Evolutionary conservation across 2,797 vertebrate species (phyloP).

Genomic region (Gymnodraco acuticeps): DNA sequence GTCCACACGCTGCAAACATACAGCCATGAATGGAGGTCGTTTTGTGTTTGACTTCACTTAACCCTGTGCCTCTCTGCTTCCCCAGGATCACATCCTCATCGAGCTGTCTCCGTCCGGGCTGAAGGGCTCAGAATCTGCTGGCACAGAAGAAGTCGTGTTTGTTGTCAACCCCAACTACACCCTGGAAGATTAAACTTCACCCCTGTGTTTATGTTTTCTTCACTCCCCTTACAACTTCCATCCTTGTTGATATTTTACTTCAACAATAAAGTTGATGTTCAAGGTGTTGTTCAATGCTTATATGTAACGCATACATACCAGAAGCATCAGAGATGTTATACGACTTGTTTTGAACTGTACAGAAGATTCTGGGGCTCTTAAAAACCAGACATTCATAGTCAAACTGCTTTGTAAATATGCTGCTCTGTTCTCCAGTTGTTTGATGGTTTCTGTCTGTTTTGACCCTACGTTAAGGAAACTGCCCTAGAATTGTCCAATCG

Average conservation of each 20-base stretch:
- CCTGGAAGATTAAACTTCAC: constrained; percentile 89
- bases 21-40: not conserved
- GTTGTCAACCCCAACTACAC: constrained; percentile 98
- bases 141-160: constrained; percentile 88
- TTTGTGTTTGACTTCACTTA: not conserved
- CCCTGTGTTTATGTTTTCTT: too few species aligned
- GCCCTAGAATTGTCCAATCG: constrained; percentile 3
- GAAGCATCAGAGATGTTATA: constrained; percentile 34
- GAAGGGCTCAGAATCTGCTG: constrained; percentile 87
- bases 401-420: constrained; percentile 79
- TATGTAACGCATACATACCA: constrained; percentile 39
- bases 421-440: constrained; percentile 37
- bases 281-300: constrained; percentile 24
- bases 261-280: constrained; percentile 4
- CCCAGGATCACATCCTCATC: constrained; percentile 96
- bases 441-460: constrained; percentile 19
- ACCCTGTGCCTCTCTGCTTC: not conserved
- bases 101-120: constrained; percentile 92
- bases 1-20: constrained; percentile 57
- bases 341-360: constrained; percentile 49
- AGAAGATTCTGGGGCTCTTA: constrained; percentile 36
- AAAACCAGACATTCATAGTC: constrained; percentile 8
- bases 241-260: not conserved
- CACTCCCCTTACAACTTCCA: not conserved
- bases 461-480: not conserved